A percentile compares a stretch with the other conserved stretches of the same genome.
Evolutionary conservation across 2,888 invertebrate genomes (phyloP).

Genomic region (Tipula vernalis): DNA sequence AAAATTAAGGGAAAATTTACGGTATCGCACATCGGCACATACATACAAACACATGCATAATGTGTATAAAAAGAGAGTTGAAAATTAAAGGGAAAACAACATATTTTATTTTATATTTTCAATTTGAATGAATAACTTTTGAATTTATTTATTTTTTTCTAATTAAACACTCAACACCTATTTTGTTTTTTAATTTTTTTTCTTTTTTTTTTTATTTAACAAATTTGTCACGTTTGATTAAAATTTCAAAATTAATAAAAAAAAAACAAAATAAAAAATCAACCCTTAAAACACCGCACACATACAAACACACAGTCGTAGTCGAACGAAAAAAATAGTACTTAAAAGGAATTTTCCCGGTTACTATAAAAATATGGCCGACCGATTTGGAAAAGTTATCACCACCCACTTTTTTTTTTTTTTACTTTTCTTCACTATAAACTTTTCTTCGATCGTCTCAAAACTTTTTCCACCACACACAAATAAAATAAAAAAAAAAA

Average conservation of each 20-base stretch:
- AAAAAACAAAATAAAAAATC: too few relatives aligned
- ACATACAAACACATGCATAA: background rate
- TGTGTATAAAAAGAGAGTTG: background rate
- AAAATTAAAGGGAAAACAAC: background rate
- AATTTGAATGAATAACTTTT: background rate
- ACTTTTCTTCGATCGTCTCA: background rate
- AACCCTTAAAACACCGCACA: background rate
- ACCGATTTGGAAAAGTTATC: conserved; percentile 8
- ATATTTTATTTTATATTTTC: background rate
- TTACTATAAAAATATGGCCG: conserved; percentile 14
- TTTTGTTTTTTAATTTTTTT: background rate
- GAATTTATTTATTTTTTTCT: background rate
- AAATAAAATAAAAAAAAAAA: background rate
- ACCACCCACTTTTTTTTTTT: background rate
- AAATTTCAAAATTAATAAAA: too few relatives aligned
- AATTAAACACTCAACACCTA: background rate
- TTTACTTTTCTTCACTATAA: background rate
- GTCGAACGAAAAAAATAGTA: background rate
- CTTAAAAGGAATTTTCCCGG: conserved; percentile 11
- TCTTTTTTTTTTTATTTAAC: background rate
- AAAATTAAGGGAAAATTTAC: conserved; percentile 5
- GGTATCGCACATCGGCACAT: background rate
- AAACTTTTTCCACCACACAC: conserved; percentile 6
- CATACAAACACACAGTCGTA: background rate
- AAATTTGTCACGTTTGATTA: background rate